Base-by-base conservation (phyloP, 2,888 invertebrate species). In the Euproctis similis region DNA sequence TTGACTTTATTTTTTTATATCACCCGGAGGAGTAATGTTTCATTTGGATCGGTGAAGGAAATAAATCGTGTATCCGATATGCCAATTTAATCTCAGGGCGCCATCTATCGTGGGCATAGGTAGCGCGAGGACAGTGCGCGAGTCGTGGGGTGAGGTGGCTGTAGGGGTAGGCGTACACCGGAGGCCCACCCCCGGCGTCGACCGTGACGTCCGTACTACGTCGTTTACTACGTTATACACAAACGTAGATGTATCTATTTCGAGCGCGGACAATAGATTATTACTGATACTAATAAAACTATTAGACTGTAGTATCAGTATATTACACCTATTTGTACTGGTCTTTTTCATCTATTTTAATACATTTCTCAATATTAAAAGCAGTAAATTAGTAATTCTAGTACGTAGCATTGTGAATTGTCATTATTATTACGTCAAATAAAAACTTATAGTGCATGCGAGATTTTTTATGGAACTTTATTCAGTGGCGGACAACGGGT, bases 61-160 rank as follows among this genome's bases (percentile, higher is more conserved):
- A 60, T 62, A 56, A 61, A 60, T 66, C 60, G 58, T 63, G 57
- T 66, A 62, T 59, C 63, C 59, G 46, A 67, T 74, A 64, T 68
- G 74, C 59, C 67, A 67, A 65, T 76, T 72, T 66, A 64, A 72
- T 69, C 68, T 62, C 49, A 46, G 36, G 51, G 51, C 66, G 76
- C 75, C 78, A 77, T 76, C 78, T 78, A 73, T 68, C 58, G 72
- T 58, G 46, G 49, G 41, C 44, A 45, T 44, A 45, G 52, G 44
- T 46, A 52, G 46, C 48, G n/a, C n/a, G 46, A 39, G 45, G 36
- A 27, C 31, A 31, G 27, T 18, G 27, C 23, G n/a, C n/a, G n/a
- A n/a, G n/a, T n/a, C n/a, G n/a, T 39, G 31, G 43, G 10, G n/a
- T 32, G 28, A 34, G 42, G 30, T 17, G 32, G 32, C 19, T 31